These are phyloP conservation scores for Panzeria rudis DNA, from an alignment of 2,888 invertebrate species.

Conservation along the genomic window DNA sequence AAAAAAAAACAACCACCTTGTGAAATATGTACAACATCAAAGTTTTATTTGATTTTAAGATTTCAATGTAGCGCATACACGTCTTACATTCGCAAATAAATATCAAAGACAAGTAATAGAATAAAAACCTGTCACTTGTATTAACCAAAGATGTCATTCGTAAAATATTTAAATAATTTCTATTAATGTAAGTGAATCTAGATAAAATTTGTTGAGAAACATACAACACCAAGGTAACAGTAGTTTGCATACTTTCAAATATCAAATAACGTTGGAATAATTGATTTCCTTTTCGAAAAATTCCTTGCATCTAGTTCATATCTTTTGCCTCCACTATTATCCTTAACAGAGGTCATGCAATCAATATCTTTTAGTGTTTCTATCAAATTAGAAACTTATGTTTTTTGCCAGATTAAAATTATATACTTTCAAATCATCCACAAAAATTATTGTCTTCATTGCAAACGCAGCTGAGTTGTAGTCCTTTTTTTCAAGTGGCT, in stretches of 20 bases:
- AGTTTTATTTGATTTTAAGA: constrained; percentile 63
- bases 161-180: constrained; percentile 60
- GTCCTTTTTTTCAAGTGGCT: constrained; percentile 71
- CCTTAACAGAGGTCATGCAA: constrained; percentile 12
- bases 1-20: constrained; percentile 39
- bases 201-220: constrained; percentile 17
- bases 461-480: constrained; percentile 56
- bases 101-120: constrained; percentile 17
- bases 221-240: constrained; percentile 34
- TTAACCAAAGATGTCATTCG: constrained; percentile 70
- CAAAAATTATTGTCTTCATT: constrained; percentile 13
- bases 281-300: constrained; percentile 22
- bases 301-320: constrained; percentile 8
- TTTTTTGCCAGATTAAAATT: constrained; percentile 82
- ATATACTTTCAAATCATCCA: constrained; percentile 72
- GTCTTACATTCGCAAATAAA: neutral
- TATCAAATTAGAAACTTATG: constrained; percentile 79
- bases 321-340: neutral
- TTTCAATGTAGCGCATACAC: neutral
- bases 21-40: constrained; percentile 14
- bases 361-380: constrained; percentile 32
- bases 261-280: constrained; percentile 16
- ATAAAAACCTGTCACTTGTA: constrained; percentile 63
- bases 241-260: neutral
- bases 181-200: constrained; percentile 11